Conservation (phyloP, 1,140 invertebrate genomes). For the Goniozus legneri region DNA sequence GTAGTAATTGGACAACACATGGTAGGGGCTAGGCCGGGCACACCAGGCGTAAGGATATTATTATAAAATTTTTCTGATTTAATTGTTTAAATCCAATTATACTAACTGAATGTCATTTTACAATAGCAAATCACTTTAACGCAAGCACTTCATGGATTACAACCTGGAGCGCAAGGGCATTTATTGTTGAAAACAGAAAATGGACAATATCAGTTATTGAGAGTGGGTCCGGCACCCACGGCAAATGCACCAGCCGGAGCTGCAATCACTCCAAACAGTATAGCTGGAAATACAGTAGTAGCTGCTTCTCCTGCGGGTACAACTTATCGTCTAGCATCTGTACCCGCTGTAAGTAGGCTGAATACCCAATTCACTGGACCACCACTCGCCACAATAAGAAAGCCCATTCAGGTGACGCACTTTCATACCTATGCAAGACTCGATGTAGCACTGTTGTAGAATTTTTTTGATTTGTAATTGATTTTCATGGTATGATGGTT, state of each 20-base stretch:
- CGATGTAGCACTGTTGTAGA: slow-evolving; percentile 50
- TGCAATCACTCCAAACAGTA: slow-evolving; percentile 60
- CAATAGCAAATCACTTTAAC: too few relatives aligned
- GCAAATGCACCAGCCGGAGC: slow-evolving; percentile 53
- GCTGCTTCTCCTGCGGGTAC: slow-evolving; percentile 45
- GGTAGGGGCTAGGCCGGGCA: slow-evolving; percentile 73
- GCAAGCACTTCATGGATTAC: slow-evolving; percentile 79
- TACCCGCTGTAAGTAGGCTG: slow-evolving; percentile 59
- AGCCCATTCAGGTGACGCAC: slow-evolving; percentile 54
- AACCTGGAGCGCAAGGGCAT: slow-evolving; percentile 78
- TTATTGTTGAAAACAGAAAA: slow-evolving; percentile 92
- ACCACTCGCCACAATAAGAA: slow-evolving; percentile 60
- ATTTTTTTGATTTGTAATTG: slow-evolving; percentile 28
- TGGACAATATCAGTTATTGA: slow-evolving; percentile 87
- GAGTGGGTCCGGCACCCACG: slow-evolving; percentile 73
- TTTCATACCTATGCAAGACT: slow-evolving; percentile 52
- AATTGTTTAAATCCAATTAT: slow-evolving; percentile 4
- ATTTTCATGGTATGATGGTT: slow-evolving; percentile 34
- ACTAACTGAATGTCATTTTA: background rate
- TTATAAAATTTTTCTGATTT: background rate
- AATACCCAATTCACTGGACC: slow-evolving; percentile 59
- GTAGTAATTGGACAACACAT: slow-evolving; percentile 80
- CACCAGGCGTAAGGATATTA: slow-evolving; percentile 66
- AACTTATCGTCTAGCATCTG: slow-evolving; percentile 59
- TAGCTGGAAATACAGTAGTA: slow-evolving; percentile 51